Evolutionary conservation across 2,797 vertebrate species (phyloP).

Genomic region (Eupleurogrammus muticus): DNA sequence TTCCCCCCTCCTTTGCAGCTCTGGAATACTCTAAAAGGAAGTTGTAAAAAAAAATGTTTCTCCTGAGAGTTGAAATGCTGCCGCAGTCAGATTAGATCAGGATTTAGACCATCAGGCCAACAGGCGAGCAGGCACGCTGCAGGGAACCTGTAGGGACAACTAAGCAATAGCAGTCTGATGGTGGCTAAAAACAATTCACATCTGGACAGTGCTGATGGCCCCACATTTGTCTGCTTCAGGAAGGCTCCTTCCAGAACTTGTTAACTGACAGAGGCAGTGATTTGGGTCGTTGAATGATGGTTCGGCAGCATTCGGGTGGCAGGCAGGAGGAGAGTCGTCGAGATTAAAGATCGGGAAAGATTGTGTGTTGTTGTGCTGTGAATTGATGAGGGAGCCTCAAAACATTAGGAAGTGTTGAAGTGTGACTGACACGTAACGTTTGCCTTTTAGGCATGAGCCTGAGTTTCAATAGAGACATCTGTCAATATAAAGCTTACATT

Average conservation of each 20-base stretch:
- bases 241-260: slow-evolving; percentile 43
- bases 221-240: slow-evolving; percentile 35
- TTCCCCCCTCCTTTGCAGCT: slow-evolving; percentile 18
- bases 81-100: slow-evolving; percentile 57
- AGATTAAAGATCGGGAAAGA: slow-evolving; percentile 46
- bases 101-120: slow-evolving; percentile 50
- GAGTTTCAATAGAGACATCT: background rate
- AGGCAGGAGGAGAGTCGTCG: slow-evolving; percentile 43
- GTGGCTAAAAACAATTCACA: slow-evolving; percentile 55
- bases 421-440: background rate
- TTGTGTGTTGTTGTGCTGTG: slow-evolving; percentile 23
- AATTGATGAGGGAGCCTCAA: slow-evolving; percentile 29
- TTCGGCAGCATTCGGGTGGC: slow-evolving; percentile 31
- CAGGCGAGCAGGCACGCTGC: slow-evolving; percentile 25
- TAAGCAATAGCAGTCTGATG: slow-evolving; percentile 40
- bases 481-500: background rate
- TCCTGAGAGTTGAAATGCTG: slow-evolving; percentile 47
- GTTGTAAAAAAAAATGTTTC: slow-evolving; percentile 14
- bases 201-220: slow-evolving; percentile 45
- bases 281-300: slow-evolving; percentile 64
- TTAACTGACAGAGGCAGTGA: slow-evolving; percentile 57
- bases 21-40: slow-evolving; percentile 26
- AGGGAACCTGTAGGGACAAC: slow-evolving; percentile 34
- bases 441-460: background rate
- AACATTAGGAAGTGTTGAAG: background rate